A percentile compares a stretch with the other conserved stretches of the same genome.
Evolutionary conservation across 2,113 vertebrate species (phyloP).

Genomic region (Lagopus leucura): DNA sequence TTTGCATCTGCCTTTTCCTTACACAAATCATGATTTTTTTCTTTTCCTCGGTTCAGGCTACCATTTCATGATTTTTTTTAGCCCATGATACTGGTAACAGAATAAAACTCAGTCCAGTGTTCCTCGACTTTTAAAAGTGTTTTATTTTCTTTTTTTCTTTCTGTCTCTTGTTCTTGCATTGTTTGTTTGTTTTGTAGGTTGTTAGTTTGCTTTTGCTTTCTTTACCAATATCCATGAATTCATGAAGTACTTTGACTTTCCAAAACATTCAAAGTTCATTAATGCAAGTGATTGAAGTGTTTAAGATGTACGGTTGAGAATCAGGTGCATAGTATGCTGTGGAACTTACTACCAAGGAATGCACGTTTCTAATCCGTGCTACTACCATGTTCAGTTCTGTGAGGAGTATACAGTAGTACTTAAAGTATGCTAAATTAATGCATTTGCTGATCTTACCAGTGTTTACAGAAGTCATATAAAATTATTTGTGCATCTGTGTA

Average conservation of each 20-base stretch:
- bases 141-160: neutral
- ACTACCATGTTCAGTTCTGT: neutral
- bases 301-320: neutral
- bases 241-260: neutral
- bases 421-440: neutral
- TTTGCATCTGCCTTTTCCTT: neutral
- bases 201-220: neutral
- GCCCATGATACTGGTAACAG: neutral
- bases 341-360: neutral
- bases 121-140: neutral
- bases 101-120: neutral
- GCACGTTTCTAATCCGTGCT: neutral
- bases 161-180: neutral
- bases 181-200: neutral
- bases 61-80: rapidly evolving
- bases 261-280: neutral
- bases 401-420: neutral
- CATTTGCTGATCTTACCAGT: neutral
- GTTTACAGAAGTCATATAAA: neutral
- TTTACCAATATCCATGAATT: neutral
- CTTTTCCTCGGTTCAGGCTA: neutral
- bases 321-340: neutral
- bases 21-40: neutral
- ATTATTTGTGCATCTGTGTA: neutral
- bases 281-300: neutral